Evolutionary conservation across 2,113 vertebrate species (phyloP).

Genomic region (Nycticorax nycticorax): DNA sequence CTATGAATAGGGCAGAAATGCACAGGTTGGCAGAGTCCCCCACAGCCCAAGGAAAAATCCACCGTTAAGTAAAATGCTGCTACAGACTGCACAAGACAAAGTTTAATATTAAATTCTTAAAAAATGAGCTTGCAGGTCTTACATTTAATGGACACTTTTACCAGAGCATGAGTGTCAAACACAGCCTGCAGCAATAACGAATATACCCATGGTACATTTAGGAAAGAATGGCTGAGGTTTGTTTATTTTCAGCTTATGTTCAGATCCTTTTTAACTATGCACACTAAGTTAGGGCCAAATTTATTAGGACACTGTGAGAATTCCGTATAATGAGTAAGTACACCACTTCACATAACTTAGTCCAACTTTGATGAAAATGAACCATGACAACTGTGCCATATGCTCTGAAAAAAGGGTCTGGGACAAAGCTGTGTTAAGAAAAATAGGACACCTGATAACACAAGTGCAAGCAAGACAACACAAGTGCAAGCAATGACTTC

Average conservation of each 20-base stretch:
- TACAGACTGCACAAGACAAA: neutral
- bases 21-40: neutral
- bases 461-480: neutral
- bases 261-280: neutral
- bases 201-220: neutral
- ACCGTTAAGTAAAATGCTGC: neutral
- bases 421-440: conserved; percentile 1
- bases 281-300: neutral
- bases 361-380: conserved; percentile 42
- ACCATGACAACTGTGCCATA: neutral
- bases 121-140: neutral
- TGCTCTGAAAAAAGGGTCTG: neutral
- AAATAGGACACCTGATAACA: neutral
- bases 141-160: neutral
- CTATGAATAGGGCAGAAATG: neutral
- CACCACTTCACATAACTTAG: neutral
- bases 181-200: neutral
- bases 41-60: neutral
- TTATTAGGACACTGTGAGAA: neutral
- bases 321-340: neutral
- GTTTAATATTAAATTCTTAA: neutral
- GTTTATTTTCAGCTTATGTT: neutral
- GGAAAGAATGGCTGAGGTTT: neutral
- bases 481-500: neutral
- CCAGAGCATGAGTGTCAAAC: neutral